Evolutionary conservation across 2,113 vertebrate species (phyloP).

Genomic region (Semicossyphus pulcher): DNA sequence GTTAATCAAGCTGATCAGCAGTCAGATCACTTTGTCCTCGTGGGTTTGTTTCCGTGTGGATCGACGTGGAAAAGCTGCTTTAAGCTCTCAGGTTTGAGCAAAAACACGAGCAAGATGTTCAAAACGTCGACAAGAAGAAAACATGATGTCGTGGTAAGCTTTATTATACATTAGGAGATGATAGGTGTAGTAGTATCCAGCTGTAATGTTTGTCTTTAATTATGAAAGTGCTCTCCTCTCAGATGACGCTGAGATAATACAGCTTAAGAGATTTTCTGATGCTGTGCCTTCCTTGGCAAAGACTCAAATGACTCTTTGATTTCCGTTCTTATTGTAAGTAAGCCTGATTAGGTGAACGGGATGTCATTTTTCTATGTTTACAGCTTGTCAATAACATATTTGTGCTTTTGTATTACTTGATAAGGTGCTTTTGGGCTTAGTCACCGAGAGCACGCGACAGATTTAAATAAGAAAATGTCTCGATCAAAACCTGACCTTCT

Average conservation of each 20-base stretch:
- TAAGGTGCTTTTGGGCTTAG: slow-evolving; percentile 51
- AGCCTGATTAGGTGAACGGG: slow-evolving; percentile 62
- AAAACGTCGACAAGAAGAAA: neutral
- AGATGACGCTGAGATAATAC: slow-evolving; percentile 51
- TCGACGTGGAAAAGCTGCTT: too few species aligned
- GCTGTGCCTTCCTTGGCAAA: slow-evolving; percentile 26
- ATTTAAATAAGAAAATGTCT: slow-evolving; percentile 18
- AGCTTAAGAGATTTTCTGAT: slow-evolving; percentile 62
- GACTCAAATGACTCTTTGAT: slow-evolving; percentile 48
- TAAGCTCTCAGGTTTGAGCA: neutral
- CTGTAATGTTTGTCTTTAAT: slow-evolving; percentile 35
- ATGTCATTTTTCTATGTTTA: slow-evolving; percentile 31
- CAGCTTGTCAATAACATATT: slow-evolving; percentile 48
- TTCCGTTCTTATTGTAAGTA: slow-evolving; percentile 47
- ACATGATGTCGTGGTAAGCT: neutral
- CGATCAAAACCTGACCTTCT: neutral
- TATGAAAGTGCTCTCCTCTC: neutral
- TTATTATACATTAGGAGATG: neutral
- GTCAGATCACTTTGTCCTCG: too few species aligned
- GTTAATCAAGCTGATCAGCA: too few species aligned
- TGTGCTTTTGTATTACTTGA: slow-evolving; percentile 45
- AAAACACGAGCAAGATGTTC: neutral
- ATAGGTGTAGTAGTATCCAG: slow-evolving; percentile 17
- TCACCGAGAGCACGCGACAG: slow-evolving; percentile 31
- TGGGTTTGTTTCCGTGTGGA: too few species aligned